Conservation (phyloP, 1,140 invertebrate genomes). For the Mizuhopecten yessoensis region DNA sequence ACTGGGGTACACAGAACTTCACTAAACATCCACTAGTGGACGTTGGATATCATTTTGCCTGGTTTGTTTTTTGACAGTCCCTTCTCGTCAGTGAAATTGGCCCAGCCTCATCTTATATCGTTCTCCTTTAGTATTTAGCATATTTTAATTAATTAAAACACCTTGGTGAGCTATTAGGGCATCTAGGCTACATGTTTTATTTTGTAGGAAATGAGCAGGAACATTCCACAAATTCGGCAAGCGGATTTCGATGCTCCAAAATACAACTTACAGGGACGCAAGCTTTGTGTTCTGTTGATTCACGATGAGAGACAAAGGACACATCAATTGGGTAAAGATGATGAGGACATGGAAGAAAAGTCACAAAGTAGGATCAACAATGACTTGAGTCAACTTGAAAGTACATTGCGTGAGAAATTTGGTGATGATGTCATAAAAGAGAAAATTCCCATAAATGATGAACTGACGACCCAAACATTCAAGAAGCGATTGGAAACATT, state of each 20-base stretch:
- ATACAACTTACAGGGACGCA: neutral
- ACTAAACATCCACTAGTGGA: too few relatives aligned
- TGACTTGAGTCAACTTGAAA: neutral
- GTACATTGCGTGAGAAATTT: neutral
- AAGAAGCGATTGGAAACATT: neutral
- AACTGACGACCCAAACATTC: neutral
- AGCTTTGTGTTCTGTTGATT: neutral
- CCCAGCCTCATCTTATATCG: too few relatives aligned
- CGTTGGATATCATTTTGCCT: too few relatives aligned
- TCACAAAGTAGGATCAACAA: neutral
- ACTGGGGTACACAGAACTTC: too few relatives aligned
- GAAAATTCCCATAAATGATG: neutral
- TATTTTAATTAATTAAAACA: too few relatives aligned
- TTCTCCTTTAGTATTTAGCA: too few relatives aligned
- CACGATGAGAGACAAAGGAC: neutral
- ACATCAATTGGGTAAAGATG: too few relatives aligned
- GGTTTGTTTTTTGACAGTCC: too few relatives aligned
- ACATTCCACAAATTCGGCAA: neutral
- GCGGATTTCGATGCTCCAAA: neutral
- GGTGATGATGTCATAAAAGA: too few relatives aligned
- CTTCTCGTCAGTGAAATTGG: too few relatives aligned
- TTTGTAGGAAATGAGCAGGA: conserved; percentile 24
- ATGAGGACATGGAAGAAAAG: neutral
- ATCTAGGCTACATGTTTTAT: too few relatives aligned
- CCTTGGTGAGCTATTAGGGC: too few relatives aligned